Percentiles rank a stretch among this genome's conserved stretches.
These are phyloP conservation scores for Hycleus phaleratus DNA, from an alignment of 1,140 invertebrate species.

Conservation along the genomic window DNA sequence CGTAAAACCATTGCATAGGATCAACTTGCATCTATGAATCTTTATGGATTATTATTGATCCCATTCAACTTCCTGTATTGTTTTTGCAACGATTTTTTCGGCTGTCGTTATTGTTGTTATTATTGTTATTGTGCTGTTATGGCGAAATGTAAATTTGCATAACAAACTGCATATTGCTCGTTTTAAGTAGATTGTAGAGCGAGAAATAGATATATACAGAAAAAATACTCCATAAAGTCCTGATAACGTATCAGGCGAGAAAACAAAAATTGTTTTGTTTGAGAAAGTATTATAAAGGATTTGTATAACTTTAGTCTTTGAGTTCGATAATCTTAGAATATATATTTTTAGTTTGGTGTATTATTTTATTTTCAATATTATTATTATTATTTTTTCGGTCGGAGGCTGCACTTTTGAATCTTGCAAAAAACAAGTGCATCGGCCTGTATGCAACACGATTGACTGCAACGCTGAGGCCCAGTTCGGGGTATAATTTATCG, in stretches of 20 bases:
- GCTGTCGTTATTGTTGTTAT: no score
- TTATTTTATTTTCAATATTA: neutral
- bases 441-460: neutral
- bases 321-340: constrained; percentile 1
- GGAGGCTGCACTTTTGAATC: neutral
- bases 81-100: no score
- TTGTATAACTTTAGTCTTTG: neutral
- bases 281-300: constrained; percentile 5
- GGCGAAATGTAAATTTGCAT: constrained; percentile 10
- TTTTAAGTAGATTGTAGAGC: no score
- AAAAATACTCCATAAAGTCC: constrained; percentile 6
- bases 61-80: no score
- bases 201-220: neutral
- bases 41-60: no score
- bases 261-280: constrained; percentile 12
- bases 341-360: neutral
- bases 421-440: constrained; percentile 4
- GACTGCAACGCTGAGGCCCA: neutral
- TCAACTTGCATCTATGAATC: no score
- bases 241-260: constrained; percentile 7
- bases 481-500: no score
- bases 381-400: neutral
- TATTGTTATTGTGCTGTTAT: no score
- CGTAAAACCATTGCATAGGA: no score
- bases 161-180: constrained; percentile 12